Conservation (phyloP, 2,113 vertebrate genomes). For the Alosa alosa region DNA sequence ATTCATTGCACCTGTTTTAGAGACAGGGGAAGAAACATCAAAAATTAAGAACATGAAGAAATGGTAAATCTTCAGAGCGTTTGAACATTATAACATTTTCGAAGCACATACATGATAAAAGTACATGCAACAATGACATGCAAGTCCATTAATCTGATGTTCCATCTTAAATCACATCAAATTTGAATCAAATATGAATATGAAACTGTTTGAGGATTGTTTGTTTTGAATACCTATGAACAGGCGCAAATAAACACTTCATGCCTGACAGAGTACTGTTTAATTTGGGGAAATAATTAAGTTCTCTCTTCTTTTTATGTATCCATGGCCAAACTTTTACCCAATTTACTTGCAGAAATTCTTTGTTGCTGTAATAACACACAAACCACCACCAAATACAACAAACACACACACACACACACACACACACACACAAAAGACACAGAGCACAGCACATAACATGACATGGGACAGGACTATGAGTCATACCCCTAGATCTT, state of each 20-base stretch:
- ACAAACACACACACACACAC: neutral
- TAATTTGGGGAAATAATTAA: conserved; percentile 3
- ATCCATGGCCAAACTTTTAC: neutral
- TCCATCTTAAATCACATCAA: neutral
- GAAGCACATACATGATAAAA: neutral
- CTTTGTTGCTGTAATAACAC: neutral
- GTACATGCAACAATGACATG: neutral
- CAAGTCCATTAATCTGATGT: neutral
- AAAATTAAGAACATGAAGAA: neutral
- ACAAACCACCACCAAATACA: neutral
- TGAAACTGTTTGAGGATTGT: neutral
- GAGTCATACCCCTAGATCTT: conserved; percentile 95
- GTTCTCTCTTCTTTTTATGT: neutral
- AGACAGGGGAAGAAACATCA: neutral
- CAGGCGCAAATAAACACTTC: neutral
- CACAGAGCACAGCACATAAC: neutral
- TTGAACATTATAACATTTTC: neutral
- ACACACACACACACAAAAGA: neutral
- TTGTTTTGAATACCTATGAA: neutral
- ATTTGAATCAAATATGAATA: neutral
- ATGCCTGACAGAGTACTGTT: neutral
- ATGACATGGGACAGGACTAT: neutral
- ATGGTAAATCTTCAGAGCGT: neutral
- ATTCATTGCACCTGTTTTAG: conserved; percentile 17
- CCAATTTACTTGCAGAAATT: neutral